These are phyloP conservation scores for Danio albolineatus DNA, from an alignment of 2,797 vertebrate species.

Conservation along the genomic window DNA sequence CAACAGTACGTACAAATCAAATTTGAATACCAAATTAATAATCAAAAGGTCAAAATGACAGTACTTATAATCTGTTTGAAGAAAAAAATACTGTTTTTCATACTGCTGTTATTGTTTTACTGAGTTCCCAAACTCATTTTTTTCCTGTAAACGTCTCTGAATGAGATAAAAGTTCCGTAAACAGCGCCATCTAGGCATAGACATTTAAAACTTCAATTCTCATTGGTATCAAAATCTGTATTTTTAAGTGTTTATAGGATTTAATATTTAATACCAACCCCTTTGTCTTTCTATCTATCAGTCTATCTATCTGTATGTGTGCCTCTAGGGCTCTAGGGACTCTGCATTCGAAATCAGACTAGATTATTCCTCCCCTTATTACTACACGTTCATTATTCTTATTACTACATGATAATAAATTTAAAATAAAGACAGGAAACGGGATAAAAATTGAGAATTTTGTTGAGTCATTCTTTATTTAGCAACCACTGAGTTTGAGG, in stretches of 20 bases:
- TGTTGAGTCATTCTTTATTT: conserved; percentile 71
- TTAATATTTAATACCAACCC: background rate
- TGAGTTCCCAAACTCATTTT: background rate
- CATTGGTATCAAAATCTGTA: background rate
- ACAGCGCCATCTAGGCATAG: background rate
- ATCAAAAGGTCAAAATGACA: too few species aligned
- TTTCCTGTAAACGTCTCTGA: background rate
- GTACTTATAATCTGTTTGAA: too few species aligned
- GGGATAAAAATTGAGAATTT: conserved; percentile 7
- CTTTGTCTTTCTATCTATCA: background rate
- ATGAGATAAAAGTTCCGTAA: background rate
- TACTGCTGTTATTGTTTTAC: background rate
- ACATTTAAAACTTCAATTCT: background rate
- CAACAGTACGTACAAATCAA: background rate
- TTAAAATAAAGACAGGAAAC: conserved; percentile 2
- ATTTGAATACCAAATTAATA: background rate
- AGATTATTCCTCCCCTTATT: too few species aligned
- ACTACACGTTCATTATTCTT: too few species aligned
- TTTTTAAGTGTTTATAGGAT: too few species aligned
- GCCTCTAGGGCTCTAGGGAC: too few species aligned
- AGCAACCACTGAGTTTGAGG: conserved; percentile 73
- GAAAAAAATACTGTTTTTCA: background rate
- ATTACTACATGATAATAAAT: too few species aligned
- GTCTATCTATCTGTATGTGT: background rate
- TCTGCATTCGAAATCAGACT: too few species aligned